Percentiles rank a stretch among this genome's conserved stretches.
Evolutionary conservation across 2,888 invertebrate genomes (phyloP).

Genomic region (Shargacucullia verbasci): DNA sequence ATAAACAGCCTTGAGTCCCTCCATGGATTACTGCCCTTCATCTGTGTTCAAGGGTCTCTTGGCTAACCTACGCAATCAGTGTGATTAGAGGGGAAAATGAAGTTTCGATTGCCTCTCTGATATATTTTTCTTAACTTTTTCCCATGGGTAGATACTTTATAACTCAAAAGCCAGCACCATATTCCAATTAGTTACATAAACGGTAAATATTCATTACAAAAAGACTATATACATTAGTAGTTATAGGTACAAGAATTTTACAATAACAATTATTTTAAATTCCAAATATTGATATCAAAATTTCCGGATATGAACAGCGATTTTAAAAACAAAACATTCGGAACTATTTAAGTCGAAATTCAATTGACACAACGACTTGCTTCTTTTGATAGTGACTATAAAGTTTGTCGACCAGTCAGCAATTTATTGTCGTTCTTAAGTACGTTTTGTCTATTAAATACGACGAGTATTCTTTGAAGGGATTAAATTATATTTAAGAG

Average conservation of each 20-base stretch:
- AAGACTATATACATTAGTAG: no score
- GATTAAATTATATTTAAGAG: slow-evolving; percentile 2
- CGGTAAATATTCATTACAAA: no score
- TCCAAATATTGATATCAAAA: no score
- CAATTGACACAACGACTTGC: slow-evolving; percentile 9
- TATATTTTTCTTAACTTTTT: no score
- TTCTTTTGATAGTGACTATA: slow-evolving; percentile 11
- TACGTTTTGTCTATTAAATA: slow-evolving; percentile 34
- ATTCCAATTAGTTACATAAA: no score
- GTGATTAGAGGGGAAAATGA: slow-evolving; percentile 36
- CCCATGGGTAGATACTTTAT: no score
- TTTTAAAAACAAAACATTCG: no score
- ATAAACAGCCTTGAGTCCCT: slow-evolving; percentile 54
- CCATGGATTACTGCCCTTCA: slow-evolving; percentile 47
- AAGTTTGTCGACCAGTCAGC: slow-evolving; percentile 12
- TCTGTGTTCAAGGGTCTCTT: slow-evolving; percentile 33
- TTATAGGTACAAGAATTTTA: no score
- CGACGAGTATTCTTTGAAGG: background rate
- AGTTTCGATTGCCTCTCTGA: no score
- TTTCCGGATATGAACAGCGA: no score
- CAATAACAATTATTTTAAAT: no score
- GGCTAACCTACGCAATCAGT: slow-evolving; percentile 37
- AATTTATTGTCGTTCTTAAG: slow-evolving; percentile 34
- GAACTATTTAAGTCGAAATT: slow-evolving; percentile 8
- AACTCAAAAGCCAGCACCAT: no score